Conservation (phyloP, 1,140 invertebrate genomes). For the Brachionus rotundiformis region DNA sequence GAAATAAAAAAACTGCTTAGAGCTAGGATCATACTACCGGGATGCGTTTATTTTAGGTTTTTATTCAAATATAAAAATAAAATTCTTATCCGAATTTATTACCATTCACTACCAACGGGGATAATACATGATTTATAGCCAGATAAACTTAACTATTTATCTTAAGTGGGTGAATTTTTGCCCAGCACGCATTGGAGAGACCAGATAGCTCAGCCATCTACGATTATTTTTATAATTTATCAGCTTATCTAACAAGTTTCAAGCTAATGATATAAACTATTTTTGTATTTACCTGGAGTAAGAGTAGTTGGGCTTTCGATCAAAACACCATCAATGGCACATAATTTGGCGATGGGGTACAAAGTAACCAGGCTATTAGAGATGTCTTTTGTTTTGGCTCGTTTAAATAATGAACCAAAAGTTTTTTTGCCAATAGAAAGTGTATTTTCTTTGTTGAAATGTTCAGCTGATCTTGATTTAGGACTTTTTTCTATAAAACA, state of each 20-base stretch:
- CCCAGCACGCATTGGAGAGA: background rate
- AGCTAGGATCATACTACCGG: background rate
- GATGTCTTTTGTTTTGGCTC: background rate
- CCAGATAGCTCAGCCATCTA: too few species aligned
- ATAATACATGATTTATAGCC: background rate
- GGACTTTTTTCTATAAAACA: conserved; percentile 78
- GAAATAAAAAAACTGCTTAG: background rate
- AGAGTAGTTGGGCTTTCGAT: background rate
- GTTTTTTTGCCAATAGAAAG: background rate
- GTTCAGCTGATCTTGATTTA: background rate
- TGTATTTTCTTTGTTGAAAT: background rate
- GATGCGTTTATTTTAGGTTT: background rate
- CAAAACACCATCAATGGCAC: conserved; percentile 45
- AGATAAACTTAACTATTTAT: background rate
- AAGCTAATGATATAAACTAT: background rate
- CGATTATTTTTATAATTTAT: background rate
- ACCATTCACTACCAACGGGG: background rate
- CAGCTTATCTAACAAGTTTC: background rate
- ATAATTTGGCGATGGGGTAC: background rate
- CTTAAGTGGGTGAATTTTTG: background rate
- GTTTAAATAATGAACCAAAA: background rate
- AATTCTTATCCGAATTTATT: background rate
- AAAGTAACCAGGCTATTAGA: background rate
- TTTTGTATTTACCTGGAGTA: conserved; percentile 17
- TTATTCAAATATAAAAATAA: background rate